These are phyloP conservation scores for Myripristis jacobus DNA, from an alignment of 2,797 vertebrate genomes.

Conservation along the genomic window DNA sequence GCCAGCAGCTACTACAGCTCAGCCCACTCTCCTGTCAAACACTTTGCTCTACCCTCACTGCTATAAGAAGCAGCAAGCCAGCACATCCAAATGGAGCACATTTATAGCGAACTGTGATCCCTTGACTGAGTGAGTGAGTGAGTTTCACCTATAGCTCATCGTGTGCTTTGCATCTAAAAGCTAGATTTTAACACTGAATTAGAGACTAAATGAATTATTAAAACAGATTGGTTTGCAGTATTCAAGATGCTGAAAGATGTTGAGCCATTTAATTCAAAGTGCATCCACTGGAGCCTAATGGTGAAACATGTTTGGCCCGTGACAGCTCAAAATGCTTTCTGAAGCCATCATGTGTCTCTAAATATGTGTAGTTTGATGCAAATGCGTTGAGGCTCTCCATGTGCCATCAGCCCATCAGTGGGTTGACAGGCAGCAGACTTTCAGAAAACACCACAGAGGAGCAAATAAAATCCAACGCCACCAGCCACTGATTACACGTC, in stretches of 20 bases:
- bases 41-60: too few species aligned
- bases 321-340: too few species aligned
- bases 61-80: too few species aligned
- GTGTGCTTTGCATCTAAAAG: too few species aligned
- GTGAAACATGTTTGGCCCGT: neutral
- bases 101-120: too few species aligned
- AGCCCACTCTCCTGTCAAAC: too few species aligned
- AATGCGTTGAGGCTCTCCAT: neutral
- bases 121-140: neutral
- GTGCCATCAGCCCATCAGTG: slow-evolving; percentile 2
- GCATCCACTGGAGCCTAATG: neutral
- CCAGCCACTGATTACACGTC: slow-evolving; percentile 34
- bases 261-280: neutral
- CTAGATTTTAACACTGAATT: too few species aligned
- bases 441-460: neutral
- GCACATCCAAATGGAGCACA: too few species aligned
- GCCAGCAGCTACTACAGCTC: too few species aligned
- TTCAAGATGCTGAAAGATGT: neutral
- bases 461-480: slow-evolving; percentile 3
- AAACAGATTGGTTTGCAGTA: too few species aligned
- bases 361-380: slow-evolving; percentile 23
- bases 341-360: neutral
- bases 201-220: too few species aligned
- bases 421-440: neutral
- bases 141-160: too few species aligned